Evolutionary conservation across 2,888 invertebrate genomes (phyloP).

Genomic region (Harpalus rufipes): DNA sequence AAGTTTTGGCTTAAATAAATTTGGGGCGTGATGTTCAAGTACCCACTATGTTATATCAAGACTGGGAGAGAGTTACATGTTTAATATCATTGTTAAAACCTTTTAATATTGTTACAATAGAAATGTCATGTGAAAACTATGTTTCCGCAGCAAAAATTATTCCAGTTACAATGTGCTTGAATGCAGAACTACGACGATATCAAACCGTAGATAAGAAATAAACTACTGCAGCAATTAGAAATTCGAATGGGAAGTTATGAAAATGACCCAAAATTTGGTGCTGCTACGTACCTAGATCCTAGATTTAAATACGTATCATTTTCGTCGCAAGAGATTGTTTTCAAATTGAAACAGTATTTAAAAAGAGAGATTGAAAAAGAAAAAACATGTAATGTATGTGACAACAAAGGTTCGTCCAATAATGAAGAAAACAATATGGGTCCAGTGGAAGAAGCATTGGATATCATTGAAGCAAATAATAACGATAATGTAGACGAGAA

Average conservation of each 20-base stretch:
- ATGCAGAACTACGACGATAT: conserved; percentile 7
- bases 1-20: background rate
- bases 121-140: conserved; percentile 13
- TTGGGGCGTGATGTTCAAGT: conserved; percentile 2
- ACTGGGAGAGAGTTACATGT: background rate
- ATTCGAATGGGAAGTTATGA: conserved; percentile 7
- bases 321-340: background rate
- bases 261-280: background rate
- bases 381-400: background rate
- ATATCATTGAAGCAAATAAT: background rate
- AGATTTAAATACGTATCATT: background rate
- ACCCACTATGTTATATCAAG: background rate
- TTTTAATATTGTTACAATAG: background rate
- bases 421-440: background rate
- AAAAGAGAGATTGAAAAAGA: background rate
- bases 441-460: conserved; percentile 7
- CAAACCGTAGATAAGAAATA: background rate
- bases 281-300: conserved; percentile 3
- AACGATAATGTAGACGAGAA: background rate
- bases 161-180: background rate
- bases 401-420: background rate
- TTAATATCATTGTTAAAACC: conserved; percentile 15
- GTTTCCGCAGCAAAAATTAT: conserved; percentile 14
- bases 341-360: background rate
- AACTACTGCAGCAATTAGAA: conserved; percentile 3